Percentiles rank a stretch among this genome's conserved stretches.
Evolutionary conservation across 2,113 vertebrate species (phyloP).

Genomic region (Microtus ochrogaster): DNA sequence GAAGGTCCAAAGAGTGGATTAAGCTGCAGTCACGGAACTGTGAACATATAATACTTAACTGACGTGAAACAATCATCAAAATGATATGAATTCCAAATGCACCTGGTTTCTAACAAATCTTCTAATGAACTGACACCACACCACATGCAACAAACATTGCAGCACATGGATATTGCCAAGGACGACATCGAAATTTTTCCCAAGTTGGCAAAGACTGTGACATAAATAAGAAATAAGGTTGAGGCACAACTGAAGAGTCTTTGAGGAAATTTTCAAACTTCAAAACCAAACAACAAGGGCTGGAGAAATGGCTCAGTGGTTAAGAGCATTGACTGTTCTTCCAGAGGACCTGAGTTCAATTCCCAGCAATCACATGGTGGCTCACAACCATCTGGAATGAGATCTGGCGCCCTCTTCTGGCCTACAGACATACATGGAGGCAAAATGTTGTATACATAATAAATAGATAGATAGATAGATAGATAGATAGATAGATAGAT

Average conservation of each 20-base stretch:
- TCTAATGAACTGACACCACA: background rate
- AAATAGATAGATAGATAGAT: too few species aligned
- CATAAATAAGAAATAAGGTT: background rate
- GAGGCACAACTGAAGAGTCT: background rate
- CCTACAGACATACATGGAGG: too few species aligned
- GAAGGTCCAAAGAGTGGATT: background rate
- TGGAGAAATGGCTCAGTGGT: too few species aligned
- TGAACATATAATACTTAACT: background rate
- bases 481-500: too few species aligned
- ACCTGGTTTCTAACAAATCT: background rate
- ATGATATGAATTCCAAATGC: background rate
- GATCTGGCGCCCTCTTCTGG: too few species aligned
- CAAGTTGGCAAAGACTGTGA: background rate
- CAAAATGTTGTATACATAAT: too few species aligned
- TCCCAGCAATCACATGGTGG: too few species aligned
- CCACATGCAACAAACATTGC: background rate
- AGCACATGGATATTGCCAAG: background rate
- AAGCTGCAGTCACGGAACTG: background rate
- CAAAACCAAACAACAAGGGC: background rate
- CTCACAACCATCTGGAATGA: too few species aligned
- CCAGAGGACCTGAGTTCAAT: too few species aligned
- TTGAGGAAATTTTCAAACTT: background rate
- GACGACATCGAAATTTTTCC: too few species aligned
- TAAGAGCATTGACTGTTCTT: too few species aligned
- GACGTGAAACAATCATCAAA: background rate